Evolutionary conservation across 2,888 invertebrate species (phyloP), one percentile per base, ranked within the genome.

Genomic region (Escarpia spicata): DNA sequence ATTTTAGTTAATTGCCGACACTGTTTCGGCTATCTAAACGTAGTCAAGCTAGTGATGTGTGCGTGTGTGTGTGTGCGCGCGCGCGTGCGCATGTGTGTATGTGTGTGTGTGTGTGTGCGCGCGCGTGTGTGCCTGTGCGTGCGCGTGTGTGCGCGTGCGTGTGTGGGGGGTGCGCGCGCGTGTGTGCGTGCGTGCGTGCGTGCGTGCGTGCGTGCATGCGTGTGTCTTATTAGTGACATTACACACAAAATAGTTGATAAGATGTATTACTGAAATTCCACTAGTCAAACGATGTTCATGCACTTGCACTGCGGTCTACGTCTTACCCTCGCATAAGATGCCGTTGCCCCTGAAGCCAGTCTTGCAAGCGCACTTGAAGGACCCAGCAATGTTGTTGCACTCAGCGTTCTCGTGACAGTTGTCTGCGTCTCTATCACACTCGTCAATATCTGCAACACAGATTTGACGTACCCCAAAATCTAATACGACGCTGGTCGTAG

Each of bases 321-420:
- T 15, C 75, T n/a, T 75, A 75, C 75, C 75, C 75, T 75, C 75
- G 75, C 75, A 75, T 15, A n/a, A 75, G 75, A 91, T 31, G 43
- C 91, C 91, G 37, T 91, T 44, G 43, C 91, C 91, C 91, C 91
- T 91, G 91, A 44, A 91, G 43, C 91, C 91, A 31, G 37, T 31
- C 91, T 91, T 91, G 26, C 91, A 91, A 6, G 43, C 37, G 31
- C 91, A 91, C 44, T 91, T 91, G 91, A 44, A 44, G 91, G 43
- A 44, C 31, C 91, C 91, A 9, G 43, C 91, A 26, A 44, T 91
- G 91, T 91, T 91, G n/a, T 91, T 19, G n/a, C 91, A 91, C 91
- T 31, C 44, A n/a, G 31, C 91, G 44, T 91, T 44, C 43, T 91
- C 91, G 8, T 4, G 91, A 75, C 91, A 91, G 43, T 91, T 91